Base-by-base conservation (phyloP, 1,140 invertebrate species). In the Trichonephila inaurata region DNA sequence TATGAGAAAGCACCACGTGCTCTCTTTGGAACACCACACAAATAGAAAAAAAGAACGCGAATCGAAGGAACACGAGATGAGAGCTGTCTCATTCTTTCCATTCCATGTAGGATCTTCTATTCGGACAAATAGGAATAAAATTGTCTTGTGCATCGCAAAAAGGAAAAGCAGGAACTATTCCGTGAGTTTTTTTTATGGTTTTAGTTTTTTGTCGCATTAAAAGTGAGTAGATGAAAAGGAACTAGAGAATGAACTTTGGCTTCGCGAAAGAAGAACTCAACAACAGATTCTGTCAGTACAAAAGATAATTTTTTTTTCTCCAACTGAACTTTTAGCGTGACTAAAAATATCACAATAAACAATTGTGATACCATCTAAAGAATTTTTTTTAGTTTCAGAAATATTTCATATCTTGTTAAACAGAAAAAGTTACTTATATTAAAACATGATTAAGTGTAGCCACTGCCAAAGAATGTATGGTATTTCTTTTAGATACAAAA, bases 121-220 rank as follows among this genome's bases (percentile, higher is more conserved):
- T 77, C 58, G 62, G 24, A 85, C n/a, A 44, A 18, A 44, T 72
- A 86, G 62, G 82, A 85, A 28, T 69, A 85, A 92, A 92, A 92
- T 92, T 92, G 91, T 86, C 62, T 92, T 92, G 82, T 92, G 91
- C 91, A 92, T 92, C 91, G 91, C 83, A 66, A 69, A 85, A 92
- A 86, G 91, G 82, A 86, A 92, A 92, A 85, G 91, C 91, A 92
- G 91, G 91, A 92, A 92, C 91, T 92, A 92, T 92, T 86, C 61
- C 81, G 61, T 86, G 81, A 86, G 91, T 86, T 89, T 66, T 51
- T 51, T 51, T 87, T 69, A 89, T 89, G 72, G 24, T 91, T 91
- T 92, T 86, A 28, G 62, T 92, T 92, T 40, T 92, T 92, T 16
- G 62, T 91, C 81, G 24, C 66, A 51, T 86, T n/a, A 83, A 51